These are phyloP conservation scores for Globodera ellingtonae DNA, from an alignment of 1,140 invertebrate genomes.

Conservation along the genomic window DNA sequence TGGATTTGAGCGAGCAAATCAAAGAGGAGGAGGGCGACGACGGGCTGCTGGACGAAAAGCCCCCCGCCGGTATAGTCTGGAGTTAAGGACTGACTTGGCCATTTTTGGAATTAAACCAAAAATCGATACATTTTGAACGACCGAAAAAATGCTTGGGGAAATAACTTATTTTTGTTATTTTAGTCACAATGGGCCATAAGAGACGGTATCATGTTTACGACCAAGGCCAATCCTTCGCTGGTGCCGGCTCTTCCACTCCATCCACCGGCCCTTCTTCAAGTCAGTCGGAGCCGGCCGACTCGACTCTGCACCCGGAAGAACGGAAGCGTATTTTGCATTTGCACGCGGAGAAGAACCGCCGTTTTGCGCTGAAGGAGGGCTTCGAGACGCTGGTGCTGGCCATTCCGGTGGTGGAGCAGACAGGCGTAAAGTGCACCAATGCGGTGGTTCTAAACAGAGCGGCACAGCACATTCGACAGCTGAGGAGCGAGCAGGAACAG, in stretches of 20 bases:
- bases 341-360: slow-evolving; percentile 93
- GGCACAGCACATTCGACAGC: slow-evolving; percentile 48
- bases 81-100: not conserved
- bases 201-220: not conserved
- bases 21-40: slow-evolving; percentile 27
- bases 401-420: slow-evolving; percentile 51
- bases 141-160: no score
- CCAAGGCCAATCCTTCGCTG: not conserved
- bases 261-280: slow-evolving; percentile 7
- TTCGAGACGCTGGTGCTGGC: slow-evolving; percentile 44
- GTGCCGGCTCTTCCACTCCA: not conserved
- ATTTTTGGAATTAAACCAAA: not conserved
- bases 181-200: not conserved
- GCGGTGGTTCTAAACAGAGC: slow-evolving; percentile 52
- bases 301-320: slow-evolving; percentile 63
- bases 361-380: slow-evolving; percentile 66
- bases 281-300: slow-evolving; percentile 55
- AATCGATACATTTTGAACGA: no score
- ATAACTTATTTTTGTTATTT: not conserved
- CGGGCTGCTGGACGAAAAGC: not conserved
- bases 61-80: not conserved
- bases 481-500: slow-evolving; percentile 34
- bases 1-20: slow-evolving; percentile 1
- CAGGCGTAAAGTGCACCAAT: slow-evolving; percentile 52
- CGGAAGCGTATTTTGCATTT: slow-evolving; percentile 75